Base-by-base conservation (phyloP, 2,113 vertebrate genomes). In the Oenanthe melanoleuca region DNA sequence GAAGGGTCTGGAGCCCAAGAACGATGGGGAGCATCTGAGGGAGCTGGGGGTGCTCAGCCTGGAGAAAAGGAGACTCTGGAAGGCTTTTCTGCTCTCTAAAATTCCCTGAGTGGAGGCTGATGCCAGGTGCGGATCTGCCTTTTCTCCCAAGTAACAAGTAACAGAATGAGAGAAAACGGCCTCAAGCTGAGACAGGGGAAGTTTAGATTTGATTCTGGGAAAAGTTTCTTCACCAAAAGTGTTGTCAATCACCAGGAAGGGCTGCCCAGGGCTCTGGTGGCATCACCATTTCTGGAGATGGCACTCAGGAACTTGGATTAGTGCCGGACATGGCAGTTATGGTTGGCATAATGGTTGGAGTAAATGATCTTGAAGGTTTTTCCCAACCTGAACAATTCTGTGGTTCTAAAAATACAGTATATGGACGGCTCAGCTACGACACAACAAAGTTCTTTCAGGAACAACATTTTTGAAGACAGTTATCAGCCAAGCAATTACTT, bases 91-190 rank as follows among this genome's bases (percentile, higher is more conserved):
- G 3, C 4, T 38, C 16, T 49, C 8, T n/a, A 25, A 9, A 55
- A 5, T 6, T 59, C 29, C 22, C 26, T 31, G 25, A 83, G 13
- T 55, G 38, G 21, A 67, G 12, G 4, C 0, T 72, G 69, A 28
- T 59, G 13, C 0, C 1, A 57, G 34, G 19, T 21, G 10, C 5
- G 6, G 2, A 34, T 47, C 0, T 0, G 17, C 45, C 24, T 81
- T 38, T 42, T 73, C 14, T 75, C 11, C 34, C 26, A 83, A 8
- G 49, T 6, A 64, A 64, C 5, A 57, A 8, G 42, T 6, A 64
- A 64, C 6, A 57, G 17, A 12, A 57, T 18, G 17, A 83, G 31
- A 79, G 11, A 5, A 57, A 83, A 72, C 0, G 1, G 20, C 37
- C 44, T 50, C 20, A 66, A 13, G 24, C 5, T 57, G 31, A 5